Evolutionary conservation across 2,888 invertebrate species (phyloP).

Genomic region (Xylocampa areola): DNA sequence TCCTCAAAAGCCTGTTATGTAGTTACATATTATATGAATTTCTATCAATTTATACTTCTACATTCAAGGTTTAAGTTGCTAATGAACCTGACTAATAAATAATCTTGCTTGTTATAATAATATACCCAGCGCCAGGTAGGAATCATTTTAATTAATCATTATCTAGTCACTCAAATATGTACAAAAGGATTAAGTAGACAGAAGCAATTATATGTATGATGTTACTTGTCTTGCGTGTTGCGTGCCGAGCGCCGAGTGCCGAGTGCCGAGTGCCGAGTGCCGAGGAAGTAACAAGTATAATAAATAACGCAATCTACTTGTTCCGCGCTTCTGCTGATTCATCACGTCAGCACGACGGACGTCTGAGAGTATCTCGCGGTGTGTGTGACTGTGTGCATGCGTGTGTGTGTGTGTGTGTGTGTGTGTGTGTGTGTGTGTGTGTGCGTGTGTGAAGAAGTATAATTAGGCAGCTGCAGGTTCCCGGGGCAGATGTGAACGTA

Average conservation of each 20-base stretch:
- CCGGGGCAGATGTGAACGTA: neutral
- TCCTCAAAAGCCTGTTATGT: too few relatives aligned
- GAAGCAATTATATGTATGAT: neutral
- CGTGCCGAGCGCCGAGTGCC: neutral
- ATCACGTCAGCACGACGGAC: constrained; percentile 8
- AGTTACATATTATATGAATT: too few relatives aligned
- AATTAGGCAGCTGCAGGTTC: constrained; percentile 25
- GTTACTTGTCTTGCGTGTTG: neutral
- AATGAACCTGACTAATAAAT: too few relatives aligned
- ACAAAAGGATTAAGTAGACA: neutral
- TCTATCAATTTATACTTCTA: too few relatives aligned
- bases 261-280: constrained; percentile 1
- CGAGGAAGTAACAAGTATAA: constrained; percentile 6
- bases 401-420: neutral
- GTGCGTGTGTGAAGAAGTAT: constrained; percentile 1
- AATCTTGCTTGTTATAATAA: too few relatives aligned
- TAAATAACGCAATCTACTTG: constrained; percentile 24
- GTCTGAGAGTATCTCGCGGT: neutral
- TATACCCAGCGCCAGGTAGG: too few relatives aligned
- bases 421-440: neutral
- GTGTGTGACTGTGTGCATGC: too few relatives aligned
- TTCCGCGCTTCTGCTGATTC: constrained; percentile 14
- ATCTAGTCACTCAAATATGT: too few relatives aligned
- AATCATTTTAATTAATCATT: too few relatives aligned
- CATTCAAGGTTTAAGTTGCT: too few relatives aligned